Percentiles rank a stretch among this genome's conserved stretches.
Conservation (phyloP, 53 echinoderm and acorn worm species). For the Antedon mediterranea region DNA sequence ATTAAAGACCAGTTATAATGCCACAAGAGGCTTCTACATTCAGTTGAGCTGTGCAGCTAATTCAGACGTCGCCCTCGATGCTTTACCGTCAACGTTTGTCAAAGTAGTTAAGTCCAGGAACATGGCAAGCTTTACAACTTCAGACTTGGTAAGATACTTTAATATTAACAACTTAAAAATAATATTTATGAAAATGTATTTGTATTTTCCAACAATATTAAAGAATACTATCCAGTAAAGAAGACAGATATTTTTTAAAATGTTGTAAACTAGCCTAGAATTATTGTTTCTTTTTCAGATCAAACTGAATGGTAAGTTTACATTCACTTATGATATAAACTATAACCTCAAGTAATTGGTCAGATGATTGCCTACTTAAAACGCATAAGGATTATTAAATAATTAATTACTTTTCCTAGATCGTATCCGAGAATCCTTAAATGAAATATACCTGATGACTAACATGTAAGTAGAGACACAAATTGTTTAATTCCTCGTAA, state of each 20-base stretch:
- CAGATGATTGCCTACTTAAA: too few species aligned
- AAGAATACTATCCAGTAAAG: too few species aligned
- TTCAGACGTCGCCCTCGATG: conserved; percentile 24
- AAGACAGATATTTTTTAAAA: too few species aligned
- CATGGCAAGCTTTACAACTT: conserved; percentile 71
- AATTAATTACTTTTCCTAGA: conserved; percentile 32
- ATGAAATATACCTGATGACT: conserved; percentile 98
- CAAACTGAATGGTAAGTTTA: conserved; percentile 69
- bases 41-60: conserved; percentile 65
- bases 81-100: conserved; percentile 55
- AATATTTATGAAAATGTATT: too few species aligned
- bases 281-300: conserved; percentile 25
- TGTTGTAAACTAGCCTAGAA: too few species aligned
- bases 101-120: conserved; percentile 75
- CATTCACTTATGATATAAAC: neutral
- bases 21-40: conserved; percentile 72
- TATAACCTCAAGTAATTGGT: too few species aligned
- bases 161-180: neutral
- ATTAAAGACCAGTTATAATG: conserved; percentile 74
- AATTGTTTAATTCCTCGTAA: neutral
- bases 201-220: too few species aligned
- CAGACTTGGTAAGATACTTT: conserved; percentile 39
- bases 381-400: neutral
- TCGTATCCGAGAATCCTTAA: conserved; percentile 81
- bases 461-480: conserved; percentile 67